These are phyloP conservation scores for Chaenocephalus aceratus DNA, from an alignment of 2,113 vertebrate species.

Conservation along the genomic window DNA sequence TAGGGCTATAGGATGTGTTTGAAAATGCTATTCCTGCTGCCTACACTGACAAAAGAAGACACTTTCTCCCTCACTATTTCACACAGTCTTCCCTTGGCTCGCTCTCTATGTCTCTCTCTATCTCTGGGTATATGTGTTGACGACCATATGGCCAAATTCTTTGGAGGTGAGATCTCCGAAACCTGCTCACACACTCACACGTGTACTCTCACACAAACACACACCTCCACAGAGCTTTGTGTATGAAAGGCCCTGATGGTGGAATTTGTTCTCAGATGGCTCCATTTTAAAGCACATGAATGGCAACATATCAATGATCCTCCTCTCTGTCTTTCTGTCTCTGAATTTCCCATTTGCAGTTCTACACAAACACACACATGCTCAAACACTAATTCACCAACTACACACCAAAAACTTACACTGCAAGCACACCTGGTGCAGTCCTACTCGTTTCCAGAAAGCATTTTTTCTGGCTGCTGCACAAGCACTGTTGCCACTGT, in stretches of 20 bases:
- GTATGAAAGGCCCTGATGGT: constrained; percentile 74
- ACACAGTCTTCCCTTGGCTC: constrained; percentile 58
- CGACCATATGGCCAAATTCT: constrained; percentile 84
- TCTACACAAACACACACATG: constrained; percentile 32
- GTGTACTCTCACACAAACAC: constrained; percentile 32
- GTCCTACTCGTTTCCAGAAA: constrained; percentile 34
- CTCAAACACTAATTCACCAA: constrained; percentile 14
- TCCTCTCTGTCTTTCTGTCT: constrained; percentile 41
- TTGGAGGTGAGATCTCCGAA: constrained; percentile 80
- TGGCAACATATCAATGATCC: constrained; percentile 76
- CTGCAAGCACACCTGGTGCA: constrained; percentile 60
- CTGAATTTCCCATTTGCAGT: constrained; percentile 41
- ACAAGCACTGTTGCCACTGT: constrained; percentile 40
- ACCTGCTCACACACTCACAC: constrained; percentile 60
- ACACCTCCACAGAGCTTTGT: constrained; percentile 63
- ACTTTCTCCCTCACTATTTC: constrained; percentile 47
- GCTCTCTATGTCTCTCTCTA: constrained; percentile 42
- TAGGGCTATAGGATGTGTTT: constrained; percentile 55
- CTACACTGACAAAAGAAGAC: constrained; percentile 67
- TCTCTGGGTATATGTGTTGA: constrained; percentile 73
- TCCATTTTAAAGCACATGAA: constrained; percentile 77
- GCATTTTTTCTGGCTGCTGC: constrained; percentile 52
- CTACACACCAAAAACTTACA: constrained; percentile 33
- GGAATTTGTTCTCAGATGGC: constrained; percentile 78
- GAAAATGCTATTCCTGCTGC: constrained; percentile 43